These are phyloP conservation scores for Sprattus sprattus DNA, from an alignment of 2,113 vertebrate genomes.

Conservation along the genomic window DNA sequence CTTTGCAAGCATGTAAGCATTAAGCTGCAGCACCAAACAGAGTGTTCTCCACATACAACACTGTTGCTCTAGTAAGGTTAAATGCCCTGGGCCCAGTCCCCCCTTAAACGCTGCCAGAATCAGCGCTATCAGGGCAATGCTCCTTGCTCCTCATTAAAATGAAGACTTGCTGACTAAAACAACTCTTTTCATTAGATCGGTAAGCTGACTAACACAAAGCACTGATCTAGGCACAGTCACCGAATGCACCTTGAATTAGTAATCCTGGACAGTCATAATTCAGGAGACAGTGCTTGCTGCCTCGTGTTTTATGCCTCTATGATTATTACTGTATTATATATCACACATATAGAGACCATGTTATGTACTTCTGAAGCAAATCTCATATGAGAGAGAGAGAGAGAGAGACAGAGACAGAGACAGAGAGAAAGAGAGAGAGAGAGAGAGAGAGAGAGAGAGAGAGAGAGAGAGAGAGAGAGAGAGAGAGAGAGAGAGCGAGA, in stretches of 20 bases:
- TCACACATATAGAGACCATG: background rate
- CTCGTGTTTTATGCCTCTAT: slow-evolving; percentile 21
- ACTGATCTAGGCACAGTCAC: slow-evolving; percentile 16
- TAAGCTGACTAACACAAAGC: background rate
- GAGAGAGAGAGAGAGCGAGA: background rate
- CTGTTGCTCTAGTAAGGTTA: background rate
- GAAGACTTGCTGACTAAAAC: background rate
- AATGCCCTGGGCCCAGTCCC: background rate
- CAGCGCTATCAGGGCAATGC: background rate
- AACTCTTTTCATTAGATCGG: background rate
- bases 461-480: background rate
- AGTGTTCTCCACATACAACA: background rate
- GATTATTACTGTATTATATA: slow-evolving; percentile 22
- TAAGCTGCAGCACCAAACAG: background rate
- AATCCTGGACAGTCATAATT: slow-evolving; percentile 33
- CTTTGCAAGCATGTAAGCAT: background rate
- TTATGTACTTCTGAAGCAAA: background rate
- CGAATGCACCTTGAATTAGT: slow-evolving; percentile 36
- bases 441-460: background rate
- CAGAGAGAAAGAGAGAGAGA: background rate
- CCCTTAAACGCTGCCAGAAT: background rate
- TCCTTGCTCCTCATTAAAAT: background rate
- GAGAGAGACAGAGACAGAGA: background rate
- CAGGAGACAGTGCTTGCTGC: slow-evolving; percentile 18
- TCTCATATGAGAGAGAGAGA: background rate